Evolutionary conservation across 2,113 vertebrate species (phyloP).

Genomic region (Camelus dromedarius): DNA sequence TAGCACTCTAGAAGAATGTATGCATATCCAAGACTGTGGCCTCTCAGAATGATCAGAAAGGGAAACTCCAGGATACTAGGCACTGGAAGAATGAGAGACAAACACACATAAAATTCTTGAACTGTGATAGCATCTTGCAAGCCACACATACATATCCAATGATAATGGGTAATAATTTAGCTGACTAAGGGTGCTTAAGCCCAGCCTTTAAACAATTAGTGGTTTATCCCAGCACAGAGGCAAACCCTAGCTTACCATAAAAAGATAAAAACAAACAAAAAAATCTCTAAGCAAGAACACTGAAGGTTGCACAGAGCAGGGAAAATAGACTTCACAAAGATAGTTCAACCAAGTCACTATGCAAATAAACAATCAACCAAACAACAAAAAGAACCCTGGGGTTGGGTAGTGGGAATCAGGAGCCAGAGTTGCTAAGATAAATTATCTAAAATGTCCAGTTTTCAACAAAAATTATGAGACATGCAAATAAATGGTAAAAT

Average conservation of each 20-base stretch:
- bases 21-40: not conserved
- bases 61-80: no score
- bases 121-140: not conserved
- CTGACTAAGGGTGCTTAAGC: not conserved
- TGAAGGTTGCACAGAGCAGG: not conserved
- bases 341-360: not conserved
- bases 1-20: not conserved
- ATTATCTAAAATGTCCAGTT: not conserved
- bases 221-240: not conserved
- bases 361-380: not conserved
- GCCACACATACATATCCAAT: not conserved
- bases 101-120: not conserved
- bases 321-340: not conserved
- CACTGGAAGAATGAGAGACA: not conserved
- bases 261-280: not conserved
- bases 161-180: not conserved
- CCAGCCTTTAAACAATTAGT: not conserved
- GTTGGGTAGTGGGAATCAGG: not conserved
- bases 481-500: not conserved
- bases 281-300: not conserved
- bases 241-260: not conserved
- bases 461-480: not conserved
- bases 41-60: not conserved
- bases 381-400: not conserved
- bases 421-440: not conserved